phyloP scores from a whole-genome alignment of 2,797 vertebrate genomes.

The Steatocranus sp. region DNA sequence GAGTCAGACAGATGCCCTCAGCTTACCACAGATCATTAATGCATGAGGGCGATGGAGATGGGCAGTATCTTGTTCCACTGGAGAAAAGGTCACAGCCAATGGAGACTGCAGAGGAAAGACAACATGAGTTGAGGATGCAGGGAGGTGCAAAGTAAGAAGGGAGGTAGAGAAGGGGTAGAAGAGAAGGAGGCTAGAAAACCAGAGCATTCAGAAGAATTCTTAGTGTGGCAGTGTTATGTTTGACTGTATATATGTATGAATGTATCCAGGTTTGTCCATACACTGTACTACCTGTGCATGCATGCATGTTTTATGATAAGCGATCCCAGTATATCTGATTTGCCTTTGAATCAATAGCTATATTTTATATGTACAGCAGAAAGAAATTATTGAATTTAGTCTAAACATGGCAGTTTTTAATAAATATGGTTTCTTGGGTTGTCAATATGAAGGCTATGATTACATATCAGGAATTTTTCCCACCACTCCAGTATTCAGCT shows the following conservation, averaged over 20 bases:
- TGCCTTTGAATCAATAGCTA: slow-evolving; percentile 9
- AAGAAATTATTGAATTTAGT: background rate
- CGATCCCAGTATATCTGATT: background rate
- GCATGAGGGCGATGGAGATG: slow-evolving; percentile 76
- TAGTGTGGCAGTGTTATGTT: background rate
- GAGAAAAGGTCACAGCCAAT: slow-evolving; percentile 66
- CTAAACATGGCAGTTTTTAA: background rate
- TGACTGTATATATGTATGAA: background rate
- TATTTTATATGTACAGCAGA: background rate
- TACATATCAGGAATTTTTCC: background rate
- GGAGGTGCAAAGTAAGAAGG: slow-evolving; percentile 17
- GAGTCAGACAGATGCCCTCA: slow-evolving; percentile 74
- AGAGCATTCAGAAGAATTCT: background rate
- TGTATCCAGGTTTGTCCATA: background rate
- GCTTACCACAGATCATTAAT: slow-evolving; percentile 78
- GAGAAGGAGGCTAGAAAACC: background rate
- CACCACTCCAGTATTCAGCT: background rate
- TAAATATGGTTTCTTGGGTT: background rate
- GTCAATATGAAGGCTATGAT: background rate
- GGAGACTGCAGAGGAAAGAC: slow-evolving; percentile 46
- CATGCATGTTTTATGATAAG: background rate
- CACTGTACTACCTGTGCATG: background rate
- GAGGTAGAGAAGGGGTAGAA: background rate
- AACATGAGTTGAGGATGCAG: slow-evolving; percentile 36
- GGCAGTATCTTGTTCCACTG: slow-evolving; percentile 74